Evolutionary conservation across 2,113 vertebrate genomes (phyloP).

Genomic region (Phyllostomus hastatus): DNA sequence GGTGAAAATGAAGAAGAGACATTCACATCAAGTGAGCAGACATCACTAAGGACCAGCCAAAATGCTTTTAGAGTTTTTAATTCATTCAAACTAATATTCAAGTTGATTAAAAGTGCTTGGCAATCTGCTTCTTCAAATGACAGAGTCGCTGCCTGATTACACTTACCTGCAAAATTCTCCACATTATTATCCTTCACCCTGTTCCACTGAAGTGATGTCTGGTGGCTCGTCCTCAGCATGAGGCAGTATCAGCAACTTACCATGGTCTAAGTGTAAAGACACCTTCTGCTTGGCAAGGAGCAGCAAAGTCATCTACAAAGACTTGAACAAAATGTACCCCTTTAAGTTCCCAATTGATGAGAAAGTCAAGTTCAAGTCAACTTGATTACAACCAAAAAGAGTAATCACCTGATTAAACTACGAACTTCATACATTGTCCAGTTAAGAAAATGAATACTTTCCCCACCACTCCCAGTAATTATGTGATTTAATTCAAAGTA

Average conservation of each 20-base stretch:
- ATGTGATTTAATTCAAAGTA: background rate
- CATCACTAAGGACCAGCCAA: conserved; percentile 30
- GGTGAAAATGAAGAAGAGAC: background rate
- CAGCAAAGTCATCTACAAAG: background rate
- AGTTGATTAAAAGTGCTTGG: conserved; percentile 50
- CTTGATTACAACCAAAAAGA: background rate
- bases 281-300: background rate
- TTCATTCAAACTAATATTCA: conserved; percentile 64
- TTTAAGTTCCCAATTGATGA: background rate
- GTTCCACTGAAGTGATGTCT: conserved; percentile 33
- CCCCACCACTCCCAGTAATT: background rate
- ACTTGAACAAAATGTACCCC: background rate
- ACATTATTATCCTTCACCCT: conserved; percentile 60
- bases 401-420: background rate
- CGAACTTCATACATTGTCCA: background rate
- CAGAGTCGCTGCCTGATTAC: background rate
- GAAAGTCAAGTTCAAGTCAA: background rate
- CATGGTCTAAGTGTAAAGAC: background rate
- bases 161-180: conserved; percentile 46
- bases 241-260: background rate
- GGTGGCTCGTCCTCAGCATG: background rate
- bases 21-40: background rate
- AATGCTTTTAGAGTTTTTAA: conserved; percentile 68
- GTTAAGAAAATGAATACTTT: background rate
- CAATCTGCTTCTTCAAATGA: conserved; percentile 53